Percentiles rank a stretch among this genome's conserved stretches.
These are phyloP conservation scores for Eilema griseolum DNA, from an alignment of 2,888 invertebrate genomes.

Conservation along the genomic window DNA sequence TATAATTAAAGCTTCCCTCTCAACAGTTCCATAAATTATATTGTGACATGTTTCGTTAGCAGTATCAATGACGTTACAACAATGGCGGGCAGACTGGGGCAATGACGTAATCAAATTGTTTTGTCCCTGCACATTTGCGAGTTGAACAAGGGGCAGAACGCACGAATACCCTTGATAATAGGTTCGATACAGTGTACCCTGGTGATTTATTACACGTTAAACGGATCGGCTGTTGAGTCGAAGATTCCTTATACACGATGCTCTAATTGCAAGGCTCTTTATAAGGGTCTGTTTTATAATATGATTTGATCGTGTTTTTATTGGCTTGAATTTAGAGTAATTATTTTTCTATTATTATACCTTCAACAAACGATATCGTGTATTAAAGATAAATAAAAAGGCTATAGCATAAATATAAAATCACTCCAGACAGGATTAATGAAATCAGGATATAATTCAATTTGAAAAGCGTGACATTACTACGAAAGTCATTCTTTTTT, in stretches of 20 bases:
- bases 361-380: too few relatives aligned
- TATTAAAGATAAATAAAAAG: too few relatives aligned
- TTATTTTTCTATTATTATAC: background rate
- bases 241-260: constrained; percentile 68
- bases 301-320: background rate
- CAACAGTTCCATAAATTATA: constrained; percentile 57
- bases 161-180: constrained; percentile 78
- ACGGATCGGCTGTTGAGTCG: constrained; percentile 74
- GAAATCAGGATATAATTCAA: background rate
- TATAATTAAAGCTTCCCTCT: constrained; percentile 16
- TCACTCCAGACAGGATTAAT: background rate
- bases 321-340: background rate
- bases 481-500: constrained; percentile 5
- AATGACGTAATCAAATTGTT: constrained; percentile 78
- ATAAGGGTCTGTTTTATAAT: constrained; percentile 26
- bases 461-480: background rate
- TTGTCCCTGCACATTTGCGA: constrained; percentile 64
- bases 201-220: constrained; percentile 83
- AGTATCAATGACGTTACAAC: constrained; percentile 59
- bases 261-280: constrained; percentile 46
- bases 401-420: too few relatives aligned
- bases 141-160: constrained; percentile 54
- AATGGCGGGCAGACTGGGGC: constrained; percentile 59
- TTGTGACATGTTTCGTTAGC: constrained; percentile 64
- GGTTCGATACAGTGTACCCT: constrained; percentile 64